phyloP scores from a whole-genome alignment of 1,140 invertebrate species.

The Orius laevigatus region DNA sequence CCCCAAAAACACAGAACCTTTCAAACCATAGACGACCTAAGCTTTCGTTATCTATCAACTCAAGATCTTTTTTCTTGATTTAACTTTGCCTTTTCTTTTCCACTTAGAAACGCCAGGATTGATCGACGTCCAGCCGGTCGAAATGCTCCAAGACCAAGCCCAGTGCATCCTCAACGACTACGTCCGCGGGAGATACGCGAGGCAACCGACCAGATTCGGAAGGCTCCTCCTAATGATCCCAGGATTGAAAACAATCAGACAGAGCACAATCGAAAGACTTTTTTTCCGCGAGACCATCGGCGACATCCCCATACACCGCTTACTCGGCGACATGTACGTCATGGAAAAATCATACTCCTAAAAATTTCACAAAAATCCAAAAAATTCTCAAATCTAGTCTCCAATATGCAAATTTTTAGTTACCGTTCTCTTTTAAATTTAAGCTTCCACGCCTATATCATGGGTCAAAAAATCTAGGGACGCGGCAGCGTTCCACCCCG shows the following conservation, averaged over 20 bases:
- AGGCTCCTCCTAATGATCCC: conserved; percentile 62
- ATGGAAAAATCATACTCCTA: conserved; percentile 33
- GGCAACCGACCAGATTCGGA: conserved; percentile 66
- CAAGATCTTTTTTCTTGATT: no score
- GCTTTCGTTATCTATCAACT: no score
- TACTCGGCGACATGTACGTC: conserved; percentile 72
- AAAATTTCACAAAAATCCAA: no score
- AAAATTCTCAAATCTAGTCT: no score
- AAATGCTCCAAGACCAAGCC: conserved; percentile 80
- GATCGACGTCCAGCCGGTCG: conserved; percentile 66
- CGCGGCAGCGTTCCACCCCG: no score
- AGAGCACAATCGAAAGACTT: conserved; percentile 56
- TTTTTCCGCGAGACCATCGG: conserved; percentile 81
- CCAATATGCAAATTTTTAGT: no score
- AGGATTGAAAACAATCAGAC: conserved; percentile 61
- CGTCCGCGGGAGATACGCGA: conserved; percentile 57
- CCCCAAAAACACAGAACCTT: no score
- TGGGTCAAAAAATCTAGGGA: no score
- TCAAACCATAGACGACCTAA: no score
- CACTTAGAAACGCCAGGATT: conserved; percentile 65
- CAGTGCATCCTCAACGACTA: conserved; percentile 79
- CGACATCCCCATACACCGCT: conserved; percentile 66
- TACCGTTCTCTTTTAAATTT: no score
- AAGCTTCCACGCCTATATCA: no score
- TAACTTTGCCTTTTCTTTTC: no score